phyloP scores from a whole-genome alignment of 2,113 vertebrate genomes.

The Rhinichthys klamathensis region DNA sequence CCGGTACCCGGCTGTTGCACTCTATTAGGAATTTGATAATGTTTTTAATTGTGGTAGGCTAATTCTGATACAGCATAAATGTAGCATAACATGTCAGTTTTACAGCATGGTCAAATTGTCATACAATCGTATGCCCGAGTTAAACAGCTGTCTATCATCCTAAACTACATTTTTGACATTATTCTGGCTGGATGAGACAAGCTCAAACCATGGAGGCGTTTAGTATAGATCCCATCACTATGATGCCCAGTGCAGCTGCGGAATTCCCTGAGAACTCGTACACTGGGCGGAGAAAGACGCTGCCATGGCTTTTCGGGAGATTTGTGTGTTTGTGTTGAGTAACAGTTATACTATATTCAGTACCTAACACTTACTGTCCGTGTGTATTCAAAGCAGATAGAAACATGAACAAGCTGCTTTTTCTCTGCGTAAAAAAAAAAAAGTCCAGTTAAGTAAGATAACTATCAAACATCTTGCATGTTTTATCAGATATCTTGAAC shows the following conservation, averaged over 20 bases:
- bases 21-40: neutral
- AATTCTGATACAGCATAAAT: neutral
- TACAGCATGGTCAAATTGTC: neutral
- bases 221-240: constrained; percentile 37
- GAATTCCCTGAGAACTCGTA: constrained; percentile 79
- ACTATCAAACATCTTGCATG: constrained; percentile 61
- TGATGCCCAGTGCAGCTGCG: constrained; percentile 68
- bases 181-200: neutral
- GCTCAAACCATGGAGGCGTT: constrained; percentile 7
- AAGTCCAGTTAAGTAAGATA: constrained; percentile 66
- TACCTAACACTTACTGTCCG: constrained; percentile 5
- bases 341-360: constrained; percentile 53
- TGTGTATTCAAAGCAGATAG: constrained; percentile 21
- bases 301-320: constrained; percentile 67
- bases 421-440: constrained; percentile 61
- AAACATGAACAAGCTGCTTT: constrained; percentile 26
- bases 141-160: constrained; percentile 27
- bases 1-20: neutral
- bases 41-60: neutral
- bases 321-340: constrained; percentile 14
- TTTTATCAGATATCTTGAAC: constrained; percentile 49
- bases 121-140: constrained; percentile 4
- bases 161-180: neutral
- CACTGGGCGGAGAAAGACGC: constrained; percentile 66
- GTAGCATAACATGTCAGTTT: constrained; percentile 34